phyloP scores from a whole-genome alignment of 2,113 vertebrate genomes.

The Melanotaenia duboulayi region DNA sequence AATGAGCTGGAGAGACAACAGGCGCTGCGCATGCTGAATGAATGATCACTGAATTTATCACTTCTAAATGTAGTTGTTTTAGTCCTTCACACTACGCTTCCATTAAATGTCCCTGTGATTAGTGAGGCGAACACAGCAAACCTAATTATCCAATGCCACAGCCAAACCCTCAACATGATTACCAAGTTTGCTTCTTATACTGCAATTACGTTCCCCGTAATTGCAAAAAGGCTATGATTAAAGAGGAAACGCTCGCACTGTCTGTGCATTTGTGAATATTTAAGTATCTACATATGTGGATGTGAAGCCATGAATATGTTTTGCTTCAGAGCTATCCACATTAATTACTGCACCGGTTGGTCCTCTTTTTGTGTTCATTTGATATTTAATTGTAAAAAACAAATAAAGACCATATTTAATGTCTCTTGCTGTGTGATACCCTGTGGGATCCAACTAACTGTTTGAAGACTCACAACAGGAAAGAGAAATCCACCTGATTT shows the following conservation, averaged over 20 bases:
- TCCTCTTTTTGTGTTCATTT: not conserved
- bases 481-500: conserved; percentile 30
- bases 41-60: conserved; percentile 65
- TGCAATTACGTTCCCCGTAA: conserved; percentile 84
- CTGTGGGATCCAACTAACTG: conserved; percentile 25
- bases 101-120: conserved; percentile 83
- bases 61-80: conserved; percentile 82
- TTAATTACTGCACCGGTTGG: not conserved
- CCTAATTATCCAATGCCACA: conserved; percentile 83
- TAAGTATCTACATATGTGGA: not conserved
- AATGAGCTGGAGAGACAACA: conserved; percentile 23
- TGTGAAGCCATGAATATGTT: not conserved
- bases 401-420: not conserved
- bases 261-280: conserved; percentile 17
- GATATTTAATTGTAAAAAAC: conserved; percentile 33
- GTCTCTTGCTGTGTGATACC: conserved; percentile 10
- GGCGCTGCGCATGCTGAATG: conserved; percentile 21
- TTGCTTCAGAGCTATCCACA: conserved; percentile 1
- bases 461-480: conserved; percentile 15
- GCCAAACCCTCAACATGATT: conserved; percentile 81
- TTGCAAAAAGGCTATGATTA: conserved; percentile 81
- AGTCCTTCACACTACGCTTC: conserved; percentile 77
- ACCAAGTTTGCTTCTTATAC: conserved; percentile 83
- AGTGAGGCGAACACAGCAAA: conserved; percentile 81
- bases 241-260: conserved; percentile 69